Percentiles rank a stretch among this genome's conserved stretches.
These are phyloP conservation scores for Geothlypis trichas DNA, from an alignment of 2,113 vertebrate species.

Conservation along the genomic window DNA sequence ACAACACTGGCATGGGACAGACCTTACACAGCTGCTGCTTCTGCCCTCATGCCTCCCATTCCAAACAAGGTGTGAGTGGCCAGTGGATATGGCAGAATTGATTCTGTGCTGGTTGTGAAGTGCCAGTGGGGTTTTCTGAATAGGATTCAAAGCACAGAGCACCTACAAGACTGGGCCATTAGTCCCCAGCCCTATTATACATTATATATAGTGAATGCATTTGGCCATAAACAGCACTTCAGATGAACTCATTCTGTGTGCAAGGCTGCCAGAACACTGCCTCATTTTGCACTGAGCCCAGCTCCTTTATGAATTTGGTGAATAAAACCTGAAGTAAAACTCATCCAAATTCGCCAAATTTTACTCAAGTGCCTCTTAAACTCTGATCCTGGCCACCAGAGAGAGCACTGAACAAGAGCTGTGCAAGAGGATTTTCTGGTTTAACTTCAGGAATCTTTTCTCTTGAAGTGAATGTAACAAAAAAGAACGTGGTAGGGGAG, in stretches of 20 bases:
- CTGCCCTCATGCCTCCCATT: neutral
- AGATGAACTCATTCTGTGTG: neutral
- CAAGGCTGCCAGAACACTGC: neutral
- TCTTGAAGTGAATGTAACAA: neutral
- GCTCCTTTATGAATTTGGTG: neutral
- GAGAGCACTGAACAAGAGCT: neutral
- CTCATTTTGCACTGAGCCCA: neutral
- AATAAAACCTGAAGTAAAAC: neutral
- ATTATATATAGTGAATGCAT: neutral
- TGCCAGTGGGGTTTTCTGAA: neutral
- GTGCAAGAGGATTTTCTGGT: neutral
- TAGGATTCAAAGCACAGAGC: neutral
- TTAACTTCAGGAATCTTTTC: neutral
- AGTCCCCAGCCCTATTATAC: neutral
- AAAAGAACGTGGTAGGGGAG: neutral
- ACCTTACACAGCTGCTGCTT: neutral
- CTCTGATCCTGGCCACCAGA: neutral
- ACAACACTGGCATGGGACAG: neutral
- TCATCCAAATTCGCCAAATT: neutral
- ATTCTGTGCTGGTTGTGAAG: neutral
- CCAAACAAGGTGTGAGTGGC: neutral
- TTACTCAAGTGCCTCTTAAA: neutral
- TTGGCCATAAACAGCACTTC: neutral
- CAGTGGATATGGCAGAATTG: neutral
- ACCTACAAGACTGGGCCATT: neutral